These are phyloP conservation scores for Lasioglossum figueresi DNA, from an alignment of 2,888 invertebrate species.

Conservation along the genomic window DNA sequence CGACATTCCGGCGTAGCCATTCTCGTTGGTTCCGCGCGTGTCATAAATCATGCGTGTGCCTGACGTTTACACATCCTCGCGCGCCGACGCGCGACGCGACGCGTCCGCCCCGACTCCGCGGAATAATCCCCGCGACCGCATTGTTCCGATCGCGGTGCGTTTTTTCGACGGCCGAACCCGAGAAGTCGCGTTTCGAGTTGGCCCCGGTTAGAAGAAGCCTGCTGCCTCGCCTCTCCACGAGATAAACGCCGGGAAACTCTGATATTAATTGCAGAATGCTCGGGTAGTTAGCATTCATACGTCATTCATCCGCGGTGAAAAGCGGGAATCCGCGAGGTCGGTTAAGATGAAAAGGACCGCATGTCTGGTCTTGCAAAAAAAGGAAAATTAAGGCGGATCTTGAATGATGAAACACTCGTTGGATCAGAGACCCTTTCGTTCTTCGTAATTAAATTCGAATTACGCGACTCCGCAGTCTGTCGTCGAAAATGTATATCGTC, in stretches of 20 bases:
- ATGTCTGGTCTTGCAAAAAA: not conserved
- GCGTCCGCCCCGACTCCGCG: constrained; percentile 5
- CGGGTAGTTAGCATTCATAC: constrained; percentile 26
- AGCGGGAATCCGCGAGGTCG: not conserved
- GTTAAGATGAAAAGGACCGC: not conserved
- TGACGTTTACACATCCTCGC: constrained; percentile 66
- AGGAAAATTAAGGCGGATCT: not conserved
- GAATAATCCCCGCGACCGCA: constrained; percentile 30
- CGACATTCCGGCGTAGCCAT: constrained; percentile 52
- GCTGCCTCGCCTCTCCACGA: not conserved
- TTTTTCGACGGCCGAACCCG: not conserved
- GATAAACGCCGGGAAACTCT: not conserved
- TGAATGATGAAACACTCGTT: not conserved
- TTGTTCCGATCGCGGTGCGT: constrained; percentile 25
- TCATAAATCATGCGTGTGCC: constrained; percentile 63
- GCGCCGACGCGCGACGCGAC: constrained; percentile 27
- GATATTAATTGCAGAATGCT: constrained; percentile 16
- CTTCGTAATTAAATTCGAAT: constrained; percentile 5
- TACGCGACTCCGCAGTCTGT: not conserved
- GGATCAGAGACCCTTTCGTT: not conserved
- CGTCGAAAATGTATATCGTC: not conserved
- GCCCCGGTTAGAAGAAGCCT: not conserved
- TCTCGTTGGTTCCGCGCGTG: constrained; percentile 40
- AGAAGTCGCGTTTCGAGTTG: constrained; percentile 1
- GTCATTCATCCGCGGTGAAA: constrained; percentile 14